phyloP scores from a whole-genome alignment of 2,797 vertebrate genomes.

The Molossus alvarezi region DNA sequence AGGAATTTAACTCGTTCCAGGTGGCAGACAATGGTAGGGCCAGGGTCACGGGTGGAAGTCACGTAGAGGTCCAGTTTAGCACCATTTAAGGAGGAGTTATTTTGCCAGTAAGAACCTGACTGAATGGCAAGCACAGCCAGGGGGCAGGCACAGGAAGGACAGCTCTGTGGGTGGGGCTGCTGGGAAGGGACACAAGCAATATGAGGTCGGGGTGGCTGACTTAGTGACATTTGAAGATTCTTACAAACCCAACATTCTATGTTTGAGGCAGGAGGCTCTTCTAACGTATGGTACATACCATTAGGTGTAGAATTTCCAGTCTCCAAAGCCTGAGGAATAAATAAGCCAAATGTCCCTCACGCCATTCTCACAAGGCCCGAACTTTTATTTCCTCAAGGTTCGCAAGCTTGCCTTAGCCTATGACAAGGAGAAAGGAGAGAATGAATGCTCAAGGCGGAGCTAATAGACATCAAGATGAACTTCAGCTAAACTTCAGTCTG shows the following conservation, averaged over 20 bases:
- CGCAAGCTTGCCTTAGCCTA: background rate
- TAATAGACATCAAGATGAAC: background rate
- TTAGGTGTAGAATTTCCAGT: background rate
- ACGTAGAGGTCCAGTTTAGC: background rate
- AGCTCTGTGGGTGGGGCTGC: background rate
- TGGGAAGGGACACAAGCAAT: background rate
- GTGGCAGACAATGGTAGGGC: background rate
- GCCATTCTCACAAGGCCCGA: background rate
- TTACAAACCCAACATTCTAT: background rate
- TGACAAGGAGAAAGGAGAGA: background rate
- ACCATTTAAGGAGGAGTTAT: background rate
- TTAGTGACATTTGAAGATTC: background rate
- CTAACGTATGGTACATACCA: background rate
- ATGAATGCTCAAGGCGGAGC: background rate
- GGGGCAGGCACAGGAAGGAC: background rate
- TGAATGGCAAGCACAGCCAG: background rate
- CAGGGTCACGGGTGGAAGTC: background rate
- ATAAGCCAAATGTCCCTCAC: background rate
- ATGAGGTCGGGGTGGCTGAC: background rate
- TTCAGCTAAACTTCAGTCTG: background rate
- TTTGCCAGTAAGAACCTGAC: background rate
- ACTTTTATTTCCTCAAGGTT: slow-evolving; percentile 22
- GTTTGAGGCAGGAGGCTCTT: background rate
- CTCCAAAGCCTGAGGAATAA: background rate
- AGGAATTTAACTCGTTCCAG: background rate